These are phyloP conservation scores for Octomys mimax DNA, from an alignment of 2,797 vertebrate genomes.

Conservation along the genomic window DNA sequence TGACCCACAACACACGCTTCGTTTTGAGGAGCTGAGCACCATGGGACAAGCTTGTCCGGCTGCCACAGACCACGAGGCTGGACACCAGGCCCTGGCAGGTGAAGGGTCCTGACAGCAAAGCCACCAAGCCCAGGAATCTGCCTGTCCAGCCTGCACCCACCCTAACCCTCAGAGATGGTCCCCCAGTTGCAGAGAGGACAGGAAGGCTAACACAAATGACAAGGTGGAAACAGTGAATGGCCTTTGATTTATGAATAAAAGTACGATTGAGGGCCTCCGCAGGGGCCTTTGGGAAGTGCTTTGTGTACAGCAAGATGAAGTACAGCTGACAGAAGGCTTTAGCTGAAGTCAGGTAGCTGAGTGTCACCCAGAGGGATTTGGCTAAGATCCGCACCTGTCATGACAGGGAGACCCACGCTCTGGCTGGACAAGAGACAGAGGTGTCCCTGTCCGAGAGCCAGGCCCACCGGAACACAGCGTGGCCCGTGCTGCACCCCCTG, in stretches of 20 bases:
- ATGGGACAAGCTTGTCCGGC: background rate
- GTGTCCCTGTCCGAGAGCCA: background rate
- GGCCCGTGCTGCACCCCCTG: background rate
- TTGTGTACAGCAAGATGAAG: slow-evolving; percentile 36
- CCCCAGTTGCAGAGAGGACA: background rate
- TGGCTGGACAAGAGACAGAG: background rate
- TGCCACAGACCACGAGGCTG: background rate
- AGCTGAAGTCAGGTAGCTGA: slow-evolving; percentile 27
- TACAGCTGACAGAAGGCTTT: background rate
- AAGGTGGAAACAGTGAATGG: background rate
- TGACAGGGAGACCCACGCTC: background rate
- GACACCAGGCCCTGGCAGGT: background rate
- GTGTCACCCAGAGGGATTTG: background rate
- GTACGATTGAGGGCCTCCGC: background rate
- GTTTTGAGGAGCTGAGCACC: background rate
- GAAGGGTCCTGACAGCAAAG: background rate
- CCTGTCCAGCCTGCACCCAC: background rate
- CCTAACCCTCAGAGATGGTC: background rate
- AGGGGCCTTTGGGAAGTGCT: slow-evolving; percentile 22
- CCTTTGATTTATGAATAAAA: slow-evolving; percentile 28
- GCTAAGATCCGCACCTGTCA: background rate
- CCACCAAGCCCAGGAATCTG: background rate
- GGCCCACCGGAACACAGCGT: background rate
- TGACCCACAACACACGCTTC: background rate
- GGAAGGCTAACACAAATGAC: background rate